phyloP scores from a whole-genome alignment of 1,140 invertebrate species.

The Pseudachorutes palmiensis region DNA sequence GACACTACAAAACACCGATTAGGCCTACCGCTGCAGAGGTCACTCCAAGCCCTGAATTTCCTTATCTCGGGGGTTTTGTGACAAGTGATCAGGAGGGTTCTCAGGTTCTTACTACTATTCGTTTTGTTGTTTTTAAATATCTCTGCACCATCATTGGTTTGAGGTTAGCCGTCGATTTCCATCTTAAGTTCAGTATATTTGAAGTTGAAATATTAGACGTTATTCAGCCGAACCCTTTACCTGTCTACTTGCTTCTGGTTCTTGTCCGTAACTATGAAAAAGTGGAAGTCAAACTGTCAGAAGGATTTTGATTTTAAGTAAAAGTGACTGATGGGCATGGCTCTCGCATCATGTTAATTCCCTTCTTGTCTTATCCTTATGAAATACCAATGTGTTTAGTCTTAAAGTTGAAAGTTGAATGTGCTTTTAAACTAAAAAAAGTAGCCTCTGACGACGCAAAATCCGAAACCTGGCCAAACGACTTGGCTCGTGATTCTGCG shows the following conservation, averaged over 20 bases:
- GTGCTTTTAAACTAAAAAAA: too few species aligned
- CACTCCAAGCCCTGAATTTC: too few species aligned
- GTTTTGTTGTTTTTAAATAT: slow-evolving; percentile 7
- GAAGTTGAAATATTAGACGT: not conserved
- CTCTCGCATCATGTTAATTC: not conserved
- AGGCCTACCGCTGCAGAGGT: not conserved
- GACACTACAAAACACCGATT: too few species aligned
- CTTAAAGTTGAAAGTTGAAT: too few species aligned
- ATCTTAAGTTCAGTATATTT: not conserved
- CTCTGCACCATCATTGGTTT: not conserved
- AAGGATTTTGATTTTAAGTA: not conserved
- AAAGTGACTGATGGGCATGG: slow-evolving; percentile 8
- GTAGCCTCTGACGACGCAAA: too few species aligned
- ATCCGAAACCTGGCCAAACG: too few species aligned
- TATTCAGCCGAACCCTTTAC: not conserved
- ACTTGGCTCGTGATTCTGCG: too few species aligned
- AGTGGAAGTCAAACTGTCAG: not conserved
- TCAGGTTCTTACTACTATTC: not conserved
- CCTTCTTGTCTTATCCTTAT: slow-evolving; percentile 5
- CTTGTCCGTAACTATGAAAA: not conserved
- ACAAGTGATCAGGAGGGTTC: not conserved
- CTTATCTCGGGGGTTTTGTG: not conserved
- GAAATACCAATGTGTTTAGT: not conserved
- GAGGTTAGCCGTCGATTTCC: not conserved
- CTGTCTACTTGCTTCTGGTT: not conserved